phyloP scores from a whole-genome alignment of 1,140 invertebrate species.

The Apis mellifera region Amel_HAv3.1 CM009934.2:8431001-8431500 shows the following conservation, averaged over 20 bases:
- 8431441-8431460: slow-evolving; percentile 52
- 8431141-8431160: background rate
- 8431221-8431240: slow-evolving; percentile 14
- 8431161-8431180: background rate
- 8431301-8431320: slow-evolving; percentile 63
- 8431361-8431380: slow-evolving; percentile 11
- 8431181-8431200: background rate
- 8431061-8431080: background rate
- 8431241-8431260: slow-evolving; percentile 1
- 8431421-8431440: slow-evolving; percentile 33
- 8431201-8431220: background rate
- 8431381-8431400: background rate
- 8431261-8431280: slow-evolving; percentile 29
- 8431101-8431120: background rate
- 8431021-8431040: background rate
- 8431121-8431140: background rate
- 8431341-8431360: slow-evolving; percentile 27
- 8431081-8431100: background rate
- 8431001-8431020: background rate
- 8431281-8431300: slow-evolving; percentile 46
- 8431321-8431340: slow-evolving; percentile 48
- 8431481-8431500: slow-evolving; percentile 79
- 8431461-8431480: slow-evolving; percentile 51
- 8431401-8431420: slow-evolving; percentile 30
- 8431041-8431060: background rate